A percentile compares a stretch with the other conserved stretches of the same genome.
phyloP scores from a whole-genome alignment of 2,797 vertebrate genomes.

The Enteromius treurensis region DNA sequence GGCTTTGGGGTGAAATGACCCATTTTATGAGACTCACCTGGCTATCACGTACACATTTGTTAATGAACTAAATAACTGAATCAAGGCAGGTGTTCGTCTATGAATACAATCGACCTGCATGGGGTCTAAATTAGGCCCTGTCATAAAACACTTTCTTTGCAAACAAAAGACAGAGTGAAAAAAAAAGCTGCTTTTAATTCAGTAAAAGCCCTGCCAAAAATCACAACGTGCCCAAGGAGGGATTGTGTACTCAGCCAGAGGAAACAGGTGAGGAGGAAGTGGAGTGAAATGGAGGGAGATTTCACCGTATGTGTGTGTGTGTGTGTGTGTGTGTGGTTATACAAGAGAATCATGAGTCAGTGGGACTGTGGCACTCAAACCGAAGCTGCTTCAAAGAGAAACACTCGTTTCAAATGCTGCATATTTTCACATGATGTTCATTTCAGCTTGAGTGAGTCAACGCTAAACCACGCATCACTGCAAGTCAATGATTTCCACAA shows the following conservation, averaged over 20 bases:
- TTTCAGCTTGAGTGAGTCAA: constrained; percentile 23
- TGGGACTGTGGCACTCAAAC: background rate
- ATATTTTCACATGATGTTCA: constrained; percentile 18
- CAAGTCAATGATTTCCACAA: constrained; percentile 23
- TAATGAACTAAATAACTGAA: constrained; percentile 29
- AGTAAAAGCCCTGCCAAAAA: constrained; percentile 68
- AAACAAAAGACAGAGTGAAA: constrained; percentile 61
- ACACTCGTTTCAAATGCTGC: constrained; percentile 7
- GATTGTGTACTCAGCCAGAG: constrained; percentile 66
- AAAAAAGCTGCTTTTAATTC: constrained; percentile 68
- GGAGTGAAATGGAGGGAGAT: constrained; percentile 57
- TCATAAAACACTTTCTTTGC: constrained; percentile 61
- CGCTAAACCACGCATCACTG: constrained; percentile 30
- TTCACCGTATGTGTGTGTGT: constrained; percentile 59
- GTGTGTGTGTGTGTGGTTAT: constrained; percentile 10
- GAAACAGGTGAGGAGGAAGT: constrained; percentile 77
- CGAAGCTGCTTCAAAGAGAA: constrained; percentile 27
- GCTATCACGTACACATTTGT: background rate
- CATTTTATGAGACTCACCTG: background rate
- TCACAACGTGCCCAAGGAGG: constrained; percentile 66
- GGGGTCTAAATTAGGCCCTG: constrained; percentile 44
- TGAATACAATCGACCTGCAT: constrained; percentile 25
- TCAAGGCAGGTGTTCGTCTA: constrained; percentile 51
- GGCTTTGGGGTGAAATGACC: background rate
- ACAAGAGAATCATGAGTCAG: constrained; percentile 24